Percentiles rank a stretch among this genome's conserved stretches.
phyloP scores from a whole-genome alignment of 1,140 invertebrate species.

The Tribolium madens region DNA sequence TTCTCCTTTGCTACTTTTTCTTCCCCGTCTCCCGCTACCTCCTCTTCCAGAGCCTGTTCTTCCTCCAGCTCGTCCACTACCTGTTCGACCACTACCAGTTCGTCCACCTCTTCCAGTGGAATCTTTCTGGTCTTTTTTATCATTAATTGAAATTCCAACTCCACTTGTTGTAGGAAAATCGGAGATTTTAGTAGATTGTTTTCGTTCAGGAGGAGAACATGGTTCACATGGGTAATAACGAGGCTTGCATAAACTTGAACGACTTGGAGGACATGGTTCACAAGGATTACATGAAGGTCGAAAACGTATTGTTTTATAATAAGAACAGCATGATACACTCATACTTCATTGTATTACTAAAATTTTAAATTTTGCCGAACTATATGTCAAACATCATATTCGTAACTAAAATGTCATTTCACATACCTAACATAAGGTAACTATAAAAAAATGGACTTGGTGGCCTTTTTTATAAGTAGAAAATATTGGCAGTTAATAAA shows the following conservation, averaged over 20 bases:
- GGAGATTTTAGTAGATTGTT: background rate
- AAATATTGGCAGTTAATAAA: too few species aligned
- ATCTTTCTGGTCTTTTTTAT: background rate
- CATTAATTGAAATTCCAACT: background rate
- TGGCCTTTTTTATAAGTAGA: too few species aligned
- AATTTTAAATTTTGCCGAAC: constrained; percentile 16
- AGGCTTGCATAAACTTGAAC: background rate
- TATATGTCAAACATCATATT: background rate
- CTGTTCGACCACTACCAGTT: background rate
- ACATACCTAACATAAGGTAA: background rate
- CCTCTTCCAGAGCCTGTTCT: background rate
- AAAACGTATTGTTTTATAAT: background rate
- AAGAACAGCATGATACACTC: constrained; percentile 18
- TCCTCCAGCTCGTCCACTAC: background rate
- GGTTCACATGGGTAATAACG: background rate
- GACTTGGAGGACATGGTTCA: background rate
- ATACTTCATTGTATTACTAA: constrained; percentile 14
- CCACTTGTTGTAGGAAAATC: background rate
- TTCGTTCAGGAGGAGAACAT: background rate
- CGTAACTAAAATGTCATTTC: background rate
- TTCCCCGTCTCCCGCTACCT: background rate
- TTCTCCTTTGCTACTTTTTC: background rate
- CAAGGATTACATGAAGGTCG: background rate
- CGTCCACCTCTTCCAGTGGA: background rate
- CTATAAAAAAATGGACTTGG: too few species aligned